These are phyloP conservation scores for Oreocharis arfaki DNA, from an alignment of 2,113 vertebrate genomes.

Conservation along the genomic window DNA sequence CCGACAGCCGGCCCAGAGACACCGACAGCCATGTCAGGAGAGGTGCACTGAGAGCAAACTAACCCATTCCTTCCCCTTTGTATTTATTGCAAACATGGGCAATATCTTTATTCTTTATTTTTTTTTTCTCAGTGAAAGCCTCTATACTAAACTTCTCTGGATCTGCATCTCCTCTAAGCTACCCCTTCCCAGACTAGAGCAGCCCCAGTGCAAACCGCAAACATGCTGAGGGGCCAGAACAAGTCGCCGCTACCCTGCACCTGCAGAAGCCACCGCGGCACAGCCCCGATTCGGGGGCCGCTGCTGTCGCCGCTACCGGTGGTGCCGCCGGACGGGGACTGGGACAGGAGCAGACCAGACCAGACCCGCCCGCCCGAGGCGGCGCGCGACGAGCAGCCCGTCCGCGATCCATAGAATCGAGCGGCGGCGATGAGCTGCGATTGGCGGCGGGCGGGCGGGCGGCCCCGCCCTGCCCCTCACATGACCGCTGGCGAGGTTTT, in stretches of 20 bases:
- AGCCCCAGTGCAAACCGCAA: fast-evolving
- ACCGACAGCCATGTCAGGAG: neutral
- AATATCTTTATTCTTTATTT: neutral
- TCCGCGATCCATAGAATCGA: neutral
- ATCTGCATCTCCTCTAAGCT: neutral
- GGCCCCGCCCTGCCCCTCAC: constrained; percentile 17
- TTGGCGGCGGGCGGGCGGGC: neutral
- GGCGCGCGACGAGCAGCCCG: fast-evolving
- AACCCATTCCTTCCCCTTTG: neutral
- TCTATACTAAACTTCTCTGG: neutral
- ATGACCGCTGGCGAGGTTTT: neutral
- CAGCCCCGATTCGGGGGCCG: no score
- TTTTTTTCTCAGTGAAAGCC: neutral
- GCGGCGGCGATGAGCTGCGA: neutral
- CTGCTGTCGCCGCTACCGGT: no score
- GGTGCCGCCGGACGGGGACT: neutral
- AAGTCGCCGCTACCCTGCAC: fast-evolving
- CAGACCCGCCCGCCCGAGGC: neutral
- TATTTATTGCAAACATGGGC: neutral
- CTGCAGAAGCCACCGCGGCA: neutral
- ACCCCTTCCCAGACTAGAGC: neutral
- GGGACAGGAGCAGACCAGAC: no score
- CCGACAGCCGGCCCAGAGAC: neutral
- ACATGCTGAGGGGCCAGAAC: neutral
- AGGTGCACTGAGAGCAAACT: neutral